These are phyloP conservation scores for Cyanistes caeruleus DNA, from an alignment of 2,113 vertebrate species.

Conservation along the genomic window DNA sequence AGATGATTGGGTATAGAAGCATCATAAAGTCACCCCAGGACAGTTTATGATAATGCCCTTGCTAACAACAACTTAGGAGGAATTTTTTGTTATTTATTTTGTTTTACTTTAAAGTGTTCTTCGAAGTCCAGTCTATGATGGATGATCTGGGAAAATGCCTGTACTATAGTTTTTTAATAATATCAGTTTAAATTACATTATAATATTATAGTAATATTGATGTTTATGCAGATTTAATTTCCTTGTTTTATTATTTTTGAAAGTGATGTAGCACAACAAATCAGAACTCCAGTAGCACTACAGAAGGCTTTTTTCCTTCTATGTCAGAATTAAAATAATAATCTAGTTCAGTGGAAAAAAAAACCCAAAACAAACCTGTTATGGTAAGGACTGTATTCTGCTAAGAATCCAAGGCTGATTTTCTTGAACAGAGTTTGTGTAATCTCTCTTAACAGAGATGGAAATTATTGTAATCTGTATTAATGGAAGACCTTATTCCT, in stretches of 20 bases:
- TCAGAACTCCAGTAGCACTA: not conserved
- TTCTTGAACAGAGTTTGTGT: not conserved
- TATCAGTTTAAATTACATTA: not conserved
- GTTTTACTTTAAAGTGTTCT: not conserved
- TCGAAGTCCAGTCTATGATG: not conserved
- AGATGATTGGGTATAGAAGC: too few relatives aligned
- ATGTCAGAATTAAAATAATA: not conserved
- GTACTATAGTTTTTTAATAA: not conserved
- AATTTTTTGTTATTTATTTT: not conserved
- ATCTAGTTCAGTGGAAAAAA: not conserved
- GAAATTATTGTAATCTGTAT: not conserved
- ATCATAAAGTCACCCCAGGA: too few relatives aligned
- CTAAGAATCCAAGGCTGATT: not conserved
- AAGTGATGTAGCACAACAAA: not conserved
- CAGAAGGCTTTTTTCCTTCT: not conserved
- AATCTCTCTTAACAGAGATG: not conserved
- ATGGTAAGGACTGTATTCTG: not conserved
- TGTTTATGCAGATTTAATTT: not conserved
- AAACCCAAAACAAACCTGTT: not conserved
- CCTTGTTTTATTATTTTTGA: not conserved
- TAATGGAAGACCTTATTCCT: not conserved
- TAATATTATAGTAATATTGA: not conserved
- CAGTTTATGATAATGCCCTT: not conserved
- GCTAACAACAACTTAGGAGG: not conserved
- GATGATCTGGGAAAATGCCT: not conserved